Percentiles rank a stretch among this genome's conserved stretches.
phyloP scores from a whole-genome alignment of 1,140 invertebrate genomes.

The Gonioctena quinquepunctata region DNA sequence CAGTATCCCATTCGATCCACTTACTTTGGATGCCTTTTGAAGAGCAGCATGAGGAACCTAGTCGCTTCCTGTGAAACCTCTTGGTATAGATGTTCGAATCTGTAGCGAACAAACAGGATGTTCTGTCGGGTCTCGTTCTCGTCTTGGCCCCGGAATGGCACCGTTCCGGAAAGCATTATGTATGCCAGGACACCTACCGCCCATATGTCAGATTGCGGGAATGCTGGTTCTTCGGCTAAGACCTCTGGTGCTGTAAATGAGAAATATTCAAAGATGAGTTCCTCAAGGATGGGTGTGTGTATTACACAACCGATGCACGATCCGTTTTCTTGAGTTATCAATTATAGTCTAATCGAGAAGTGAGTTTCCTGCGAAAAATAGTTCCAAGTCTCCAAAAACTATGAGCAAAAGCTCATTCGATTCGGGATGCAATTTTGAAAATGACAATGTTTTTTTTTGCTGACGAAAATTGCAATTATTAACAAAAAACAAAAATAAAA shows the following conservation, averaged over 20 bases:
- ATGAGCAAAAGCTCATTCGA: too few relatives aligned
- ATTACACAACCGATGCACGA: too few relatives aligned
- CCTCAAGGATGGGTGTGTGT: neutral
- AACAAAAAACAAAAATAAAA: too few relatives aligned
- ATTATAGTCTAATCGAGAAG: too few relatives aligned
- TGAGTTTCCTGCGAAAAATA: too few relatives aligned
- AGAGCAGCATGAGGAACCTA: slow-evolving; percentile 91
- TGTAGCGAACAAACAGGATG: slow-evolving; percentile 89
- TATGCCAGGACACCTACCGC: slow-evolving; percentile 91
- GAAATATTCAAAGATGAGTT: neutral
- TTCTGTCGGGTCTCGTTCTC: slow-evolving; percentile 88
- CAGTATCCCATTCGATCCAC: too few relatives aligned
- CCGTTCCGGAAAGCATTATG: slow-evolving; percentile 89
- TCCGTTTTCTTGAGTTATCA: too few relatives aligned
- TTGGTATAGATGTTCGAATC: slow-evolving; percentile 92
- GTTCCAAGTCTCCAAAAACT: too few relatives aligned
- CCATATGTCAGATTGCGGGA: slow-evolving; percentile 94
- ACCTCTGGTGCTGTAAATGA: slow-evolving; percentile 85
- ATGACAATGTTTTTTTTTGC: too few relatives aligned
- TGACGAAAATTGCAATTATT: too few relatives aligned
- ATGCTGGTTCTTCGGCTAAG: slow-evolving; percentile 81
- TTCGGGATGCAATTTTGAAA: too few relatives aligned
- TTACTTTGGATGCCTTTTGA: slow-evolving; percentile 91
- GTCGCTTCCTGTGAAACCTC: slow-evolving; percentile 93
- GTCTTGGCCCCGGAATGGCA: slow-evolving; percentile 85